Conservation (phyloP, 2,797 vertebrate genomes). For the Poliocrania exsul region DNA sequence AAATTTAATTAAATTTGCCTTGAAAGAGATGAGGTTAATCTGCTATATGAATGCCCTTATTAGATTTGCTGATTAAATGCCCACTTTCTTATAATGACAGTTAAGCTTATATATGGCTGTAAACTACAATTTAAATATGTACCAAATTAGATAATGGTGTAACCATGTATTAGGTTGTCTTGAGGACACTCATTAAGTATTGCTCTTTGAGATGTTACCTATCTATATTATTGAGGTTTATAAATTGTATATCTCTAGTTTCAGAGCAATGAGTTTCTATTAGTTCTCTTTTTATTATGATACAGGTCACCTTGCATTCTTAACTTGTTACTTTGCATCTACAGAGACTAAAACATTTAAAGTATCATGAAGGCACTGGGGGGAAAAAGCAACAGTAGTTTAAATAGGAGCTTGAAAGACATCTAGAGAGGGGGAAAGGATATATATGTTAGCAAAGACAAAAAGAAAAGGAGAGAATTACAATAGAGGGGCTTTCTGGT, state of each 20-base stretch:
- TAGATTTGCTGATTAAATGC: conserved; percentile 29
- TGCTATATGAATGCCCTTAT: background rate
- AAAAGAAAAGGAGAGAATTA: background rate
- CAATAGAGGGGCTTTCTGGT: conserved; percentile 28
- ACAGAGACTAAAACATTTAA: background rate
- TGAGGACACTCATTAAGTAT: background rate
- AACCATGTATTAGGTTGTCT: background rate
- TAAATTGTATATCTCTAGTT: background rate
- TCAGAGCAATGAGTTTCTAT: background rate
- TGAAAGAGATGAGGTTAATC: background rate
- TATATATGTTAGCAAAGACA: background rate
- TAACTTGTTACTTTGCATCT: conserved; percentile 18
- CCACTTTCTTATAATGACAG: conserved; percentile 9
- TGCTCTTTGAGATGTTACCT: background rate
- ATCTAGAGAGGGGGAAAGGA: background rate
- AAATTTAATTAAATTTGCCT: conserved; percentile 30
- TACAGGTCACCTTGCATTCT: conserved; percentile 25
- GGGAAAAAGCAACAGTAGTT: background rate
- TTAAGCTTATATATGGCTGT: background rate
- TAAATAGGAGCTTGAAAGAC: conserved; percentile 50
- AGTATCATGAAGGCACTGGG: background rate
- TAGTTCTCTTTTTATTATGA: conserved; percentile 5
- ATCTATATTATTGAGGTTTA: background rate
- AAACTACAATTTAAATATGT: conserved; percentile 32
- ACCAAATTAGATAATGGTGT: background rate